Base-by-base conservation (phyloP, 2,113 vertebrate species). In the Cisticola juncidis region DNA sequence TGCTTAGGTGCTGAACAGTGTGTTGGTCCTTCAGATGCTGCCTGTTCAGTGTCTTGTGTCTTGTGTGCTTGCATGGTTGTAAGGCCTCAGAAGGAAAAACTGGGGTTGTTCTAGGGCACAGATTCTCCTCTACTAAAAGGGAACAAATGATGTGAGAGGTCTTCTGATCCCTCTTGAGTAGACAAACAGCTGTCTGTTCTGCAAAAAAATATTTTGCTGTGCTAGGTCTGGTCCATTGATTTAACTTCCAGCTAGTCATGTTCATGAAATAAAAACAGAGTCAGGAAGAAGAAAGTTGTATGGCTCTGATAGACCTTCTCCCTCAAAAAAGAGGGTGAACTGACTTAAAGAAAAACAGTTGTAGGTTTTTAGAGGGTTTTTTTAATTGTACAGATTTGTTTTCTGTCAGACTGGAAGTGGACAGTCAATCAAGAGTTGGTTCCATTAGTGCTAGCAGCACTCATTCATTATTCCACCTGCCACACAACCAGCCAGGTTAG, bases 131-230 rank as follows among this genome's bases (percentile, higher is more conserved):
- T 47, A 4, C 24, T 44, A 47, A 14, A 64, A 81, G 18, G 36
- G 15, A 74, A 11, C 28, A 60, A 25, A 36, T 54, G 19, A 36
- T 70, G 9, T 36, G 36, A 45, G 29, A 25, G 65, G 17, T 48
- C 28, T n/a, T 44, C 45, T 53, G 25, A n/a, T 47, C 33, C 11
- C 5, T 61, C 19, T 17, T 0, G 8, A 73, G 35, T 6, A 56
- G 44, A 36, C 33, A 64, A 68, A 23, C 76, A 38, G 1, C 53
- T 93, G 19, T 36, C 36, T 56, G 17, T 69, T 65, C 18, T 36
- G 48, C 8, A 47, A 25, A 58, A 50, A 29, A 11, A 9, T 0
- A 2, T 6, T 13, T 45, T 33, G 5, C 1, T 50, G 15, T 64
- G 72, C 15, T 64, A 33, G 35, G 18, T 15, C 25, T 69, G 29